Base-by-base conservation (phyloP, 2,888 invertebrate genomes). In the Nineta flava region DNA sequence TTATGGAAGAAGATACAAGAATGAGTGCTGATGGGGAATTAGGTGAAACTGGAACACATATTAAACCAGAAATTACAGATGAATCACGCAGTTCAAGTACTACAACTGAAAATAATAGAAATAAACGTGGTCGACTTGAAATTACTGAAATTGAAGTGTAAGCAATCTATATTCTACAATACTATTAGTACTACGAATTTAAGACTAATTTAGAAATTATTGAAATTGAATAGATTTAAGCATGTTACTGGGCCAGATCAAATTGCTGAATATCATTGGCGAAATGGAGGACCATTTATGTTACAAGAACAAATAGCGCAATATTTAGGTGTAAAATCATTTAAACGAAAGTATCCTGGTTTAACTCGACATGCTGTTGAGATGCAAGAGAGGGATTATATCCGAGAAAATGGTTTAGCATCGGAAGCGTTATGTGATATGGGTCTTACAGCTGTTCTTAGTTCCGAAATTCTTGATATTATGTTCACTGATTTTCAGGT, bases 221-320 rank as follows among this genome's bases (percentile, higher is more conserved):
- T 26, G 3, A 7, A 26, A 26, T 26, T 26, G 5, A 19, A 19
- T 5, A 26, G 26, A 7, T 26, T 26, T 21, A 49, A 44, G 3
- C 44, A 45, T 17, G 59, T 64, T 1, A 61, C 65, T 62, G 83
- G 85, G 16, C 91, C 92, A 13, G 86, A 88, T 49, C 87, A 87
- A 64, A 78, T 96, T 48, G 90, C 88, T 52, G 95, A 96, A 65
- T 96, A 96, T 63, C 86, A 83, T 60, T 96, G 96, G 96, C 76
- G 68, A 58, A 76, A 65, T 56, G 79, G 80, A 46, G 86, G 94
- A 59, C 85, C 87, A 47, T 92, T 82, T 69, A 91, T 95, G 86
- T 80, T 96, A 51, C 94, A 97, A 67, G 97, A 97, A 65, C 97
- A 87, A 65, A 85, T 99, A 53, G 90, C 93, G 0, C 87, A 94